Percentiles rank a stretch among this genome's conserved stretches.
These are phyloP conservation scores for Drosophila mauritiana DNA, from an alignment of 1,140 invertebrate species.

Conservation along the genomic window DNA sequence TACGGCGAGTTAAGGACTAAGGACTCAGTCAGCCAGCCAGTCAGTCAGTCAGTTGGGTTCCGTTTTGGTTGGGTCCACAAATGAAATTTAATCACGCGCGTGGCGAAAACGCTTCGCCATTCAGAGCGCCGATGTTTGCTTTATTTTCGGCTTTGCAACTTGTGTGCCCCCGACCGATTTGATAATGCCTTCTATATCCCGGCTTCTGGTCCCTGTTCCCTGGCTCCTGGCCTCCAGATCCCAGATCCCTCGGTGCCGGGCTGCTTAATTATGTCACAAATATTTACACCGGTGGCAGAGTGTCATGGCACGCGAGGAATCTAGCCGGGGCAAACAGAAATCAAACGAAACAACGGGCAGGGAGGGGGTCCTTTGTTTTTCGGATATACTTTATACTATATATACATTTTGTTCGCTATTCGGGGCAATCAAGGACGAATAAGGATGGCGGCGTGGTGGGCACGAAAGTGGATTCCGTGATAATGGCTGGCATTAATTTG, in stretches of 20 bases:
- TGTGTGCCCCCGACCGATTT: constrained; percentile 59
- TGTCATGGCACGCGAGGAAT: constrained; percentile 74
- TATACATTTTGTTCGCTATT: constrained; percentile 19
- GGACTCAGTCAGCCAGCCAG: constrained; percentile 31
- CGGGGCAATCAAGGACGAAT: constrained; percentile 72
- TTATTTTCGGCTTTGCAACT: constrained; percentile 73
- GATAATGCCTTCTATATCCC: constrained; percentile 48
- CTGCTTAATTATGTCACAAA: constrained; percentile 81
- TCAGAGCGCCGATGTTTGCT: constrained; percentile 63
- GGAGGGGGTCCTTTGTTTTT: constrained; percentile 7
- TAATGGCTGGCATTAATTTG: constrained; percentile 77
- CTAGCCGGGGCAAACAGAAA: constrained; percentile 66
- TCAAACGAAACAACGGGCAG: constrained; percentile 48
- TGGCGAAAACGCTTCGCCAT: constrained; percentile 45
- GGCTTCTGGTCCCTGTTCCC: neutral
- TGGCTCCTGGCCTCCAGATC: neutral
- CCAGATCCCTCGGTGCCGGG: constrained; percentile 37
- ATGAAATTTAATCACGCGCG: constrained; percentile 81
- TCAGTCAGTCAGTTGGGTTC: constrained; percentile 34
- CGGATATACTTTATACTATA: constrained; percentile 1
- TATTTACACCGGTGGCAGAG: constrained; percentile 74
- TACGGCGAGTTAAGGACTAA: constrained; percentile 51
- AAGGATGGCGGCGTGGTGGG: constrained; percentile 48
- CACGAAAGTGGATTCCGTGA: constrained; percentile 68
- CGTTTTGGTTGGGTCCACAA: constrained; percentile 65